Percentiles rank a stretch among this genome's conserved stretches.
phyloP scores from a whole-genome alignment of 2,113 vertebrate genomes.

The Sitta europaea region DNA sequence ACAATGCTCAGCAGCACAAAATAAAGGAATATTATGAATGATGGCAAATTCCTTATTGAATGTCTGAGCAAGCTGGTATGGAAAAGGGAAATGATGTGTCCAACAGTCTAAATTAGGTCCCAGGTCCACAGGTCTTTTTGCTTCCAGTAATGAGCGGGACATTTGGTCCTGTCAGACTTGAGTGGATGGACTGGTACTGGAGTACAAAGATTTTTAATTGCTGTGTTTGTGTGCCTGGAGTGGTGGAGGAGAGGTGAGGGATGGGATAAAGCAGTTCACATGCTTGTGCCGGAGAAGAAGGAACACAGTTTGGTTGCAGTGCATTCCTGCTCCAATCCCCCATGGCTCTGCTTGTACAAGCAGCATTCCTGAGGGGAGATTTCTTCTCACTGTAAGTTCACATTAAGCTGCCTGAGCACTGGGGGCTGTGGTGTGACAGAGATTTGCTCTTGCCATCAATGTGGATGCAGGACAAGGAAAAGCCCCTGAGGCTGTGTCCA shows the following conservation, averaged over 20 bases:
- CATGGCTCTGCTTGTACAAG: background rate
- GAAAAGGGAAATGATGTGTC: background rate
- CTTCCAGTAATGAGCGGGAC: background rate
- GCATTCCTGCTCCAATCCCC: background rate
- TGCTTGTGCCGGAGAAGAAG: background rate
- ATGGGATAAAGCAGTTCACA: background rate
- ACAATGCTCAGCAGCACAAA: background rate
- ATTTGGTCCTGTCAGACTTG: background rate
- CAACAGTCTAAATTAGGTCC: background rate
- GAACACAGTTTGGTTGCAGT: background rate
- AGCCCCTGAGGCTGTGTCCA: accelerated
- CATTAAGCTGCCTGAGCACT: accelerated
- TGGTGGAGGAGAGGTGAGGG: background rate
- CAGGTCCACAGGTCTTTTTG: background rate
- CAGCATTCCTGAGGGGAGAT: background rate
- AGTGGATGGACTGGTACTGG: background rate
- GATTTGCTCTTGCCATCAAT: background rate
- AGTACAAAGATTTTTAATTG: background rate
- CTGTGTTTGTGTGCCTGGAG: background rate
- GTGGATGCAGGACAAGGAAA: accelerated
- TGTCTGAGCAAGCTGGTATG: background rate
- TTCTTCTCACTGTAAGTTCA: background rate
- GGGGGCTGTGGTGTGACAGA: accelerated
- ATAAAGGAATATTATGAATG: background rate
- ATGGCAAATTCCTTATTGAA: background rate